phyloP scores from a whole-genome alignment of 35 echinoderm and acorn worm genomes.

The Acanthaster planci region DNA sequence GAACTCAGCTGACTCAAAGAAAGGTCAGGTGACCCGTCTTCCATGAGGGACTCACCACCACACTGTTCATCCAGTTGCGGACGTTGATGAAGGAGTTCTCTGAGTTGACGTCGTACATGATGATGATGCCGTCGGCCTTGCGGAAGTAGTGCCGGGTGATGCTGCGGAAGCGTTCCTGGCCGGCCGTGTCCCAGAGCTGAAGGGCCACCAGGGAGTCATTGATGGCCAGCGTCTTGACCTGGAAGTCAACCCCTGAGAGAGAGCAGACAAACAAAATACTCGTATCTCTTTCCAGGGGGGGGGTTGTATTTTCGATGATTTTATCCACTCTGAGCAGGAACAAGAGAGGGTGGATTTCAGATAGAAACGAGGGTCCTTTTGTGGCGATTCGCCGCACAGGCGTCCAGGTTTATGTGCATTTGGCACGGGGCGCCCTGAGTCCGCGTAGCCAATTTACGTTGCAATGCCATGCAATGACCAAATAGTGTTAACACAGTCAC shows the following conservation, averaged over 20 bases:
- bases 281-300: background rate
- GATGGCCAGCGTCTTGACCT: conserved; percentile 80
- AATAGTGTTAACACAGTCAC: too few species aligned
- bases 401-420: too few species aligned
- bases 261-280: background rate
- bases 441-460: too few species aligned
- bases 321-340: too few species aligned
- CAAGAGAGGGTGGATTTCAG: too few species aligned
- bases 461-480: too few species aligned
- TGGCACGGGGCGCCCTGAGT: too few species aligned
- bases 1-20: too few species aligned
- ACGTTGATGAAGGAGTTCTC: conserved; percentile 85
- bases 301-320: too few species aligned
- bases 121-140: conserved; percentile 85
- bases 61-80: conserved; percentile 89
- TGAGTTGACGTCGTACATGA: conserved; percentile 82
- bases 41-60: conserved; percentile 43
- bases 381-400: too few species aligned
- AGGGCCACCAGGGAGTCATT: conserved; percentile 73
- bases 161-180: conserved; percentile 88
- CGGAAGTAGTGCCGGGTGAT: conserved; percentile 97
- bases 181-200: conserved; percentile 97
- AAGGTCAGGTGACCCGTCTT: too few species aligned
- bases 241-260: conserved; percentile 88
- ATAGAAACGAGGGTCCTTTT: too few species aligned